Evolutionary conservation across 2,113 vertebrate species (phyloP).

Genomic region (Lophura nycthemera): DNA sequence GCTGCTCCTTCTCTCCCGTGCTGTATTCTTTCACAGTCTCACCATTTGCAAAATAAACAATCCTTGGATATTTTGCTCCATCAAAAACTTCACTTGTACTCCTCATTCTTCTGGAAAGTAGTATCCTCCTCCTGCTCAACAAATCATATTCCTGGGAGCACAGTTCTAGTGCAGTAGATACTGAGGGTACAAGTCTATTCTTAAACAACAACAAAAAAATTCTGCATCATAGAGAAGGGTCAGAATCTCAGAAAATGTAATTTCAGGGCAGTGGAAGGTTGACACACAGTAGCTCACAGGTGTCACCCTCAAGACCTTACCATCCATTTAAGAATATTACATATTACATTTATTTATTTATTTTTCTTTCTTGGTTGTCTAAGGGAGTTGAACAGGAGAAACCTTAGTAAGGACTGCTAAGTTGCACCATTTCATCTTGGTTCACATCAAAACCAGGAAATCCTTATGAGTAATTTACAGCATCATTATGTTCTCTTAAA

Average conservation of each 20-base stretch:
- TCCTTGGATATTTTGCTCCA: slow-evolving; percentile 17
- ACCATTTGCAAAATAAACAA: slow-evolving; percentile 83
- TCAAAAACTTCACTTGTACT: background rate
- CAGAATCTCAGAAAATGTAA: background rate
- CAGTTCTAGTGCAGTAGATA: background rate
- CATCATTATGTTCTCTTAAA: background rate
- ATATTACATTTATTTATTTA: background rate
- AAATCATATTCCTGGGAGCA: background rate
- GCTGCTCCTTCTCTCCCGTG: slow-evolving; percentile 61
- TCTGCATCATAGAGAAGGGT: background rate
- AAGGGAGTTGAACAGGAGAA: background rate
- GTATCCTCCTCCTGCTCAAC: background rate
- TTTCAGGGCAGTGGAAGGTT: background rate
- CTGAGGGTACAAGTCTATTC: background rate
- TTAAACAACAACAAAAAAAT: background rate
- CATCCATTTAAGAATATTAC: background rate
- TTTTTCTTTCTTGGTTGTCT: background rate
- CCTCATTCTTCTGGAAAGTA: background rate
- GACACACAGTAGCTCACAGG: background rate
- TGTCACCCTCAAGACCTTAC: background rate
- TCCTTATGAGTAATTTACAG: background rate
- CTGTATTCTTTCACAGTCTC: slow-evolving; percentile 79
- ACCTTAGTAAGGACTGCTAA: background rate
- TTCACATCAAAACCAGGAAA: background rate
- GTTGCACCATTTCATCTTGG: background rate